Evolutionary conservation across 2,113 vertebrate species (phyloP).

Genomic region (Saguinus imperator): DNA sequence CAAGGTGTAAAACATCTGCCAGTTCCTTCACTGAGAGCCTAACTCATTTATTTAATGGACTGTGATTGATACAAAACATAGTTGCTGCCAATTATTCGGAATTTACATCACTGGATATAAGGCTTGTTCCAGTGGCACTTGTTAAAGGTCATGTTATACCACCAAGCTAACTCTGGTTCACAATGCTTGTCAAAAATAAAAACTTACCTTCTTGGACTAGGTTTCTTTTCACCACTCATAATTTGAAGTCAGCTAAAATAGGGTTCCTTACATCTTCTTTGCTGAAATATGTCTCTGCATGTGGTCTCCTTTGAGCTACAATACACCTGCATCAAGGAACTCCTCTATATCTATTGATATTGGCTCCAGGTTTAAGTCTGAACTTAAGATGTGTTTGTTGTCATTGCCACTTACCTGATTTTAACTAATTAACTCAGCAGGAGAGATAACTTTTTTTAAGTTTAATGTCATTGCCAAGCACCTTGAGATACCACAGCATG

Average conservation of each 20-base stretch:
- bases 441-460: constrained; percentile 68
- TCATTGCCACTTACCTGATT: constrained; percentile 63
- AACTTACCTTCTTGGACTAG: neutral
- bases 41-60: constrained; percentile 81
- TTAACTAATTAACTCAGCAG: constrained; percentile 77
- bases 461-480: constrained; percentile 70
- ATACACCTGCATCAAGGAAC: constrained; percentile 53
- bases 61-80: constrained; percentile 78
- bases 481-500: constrained; percentile 72
- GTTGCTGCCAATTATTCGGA: constrained; percentile 63
- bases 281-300: constrained; percentile 37
- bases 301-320: constrained; percentile 44
- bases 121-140: constrained; percentile 10
- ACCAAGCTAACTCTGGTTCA: constrained; percentile 32
- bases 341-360: constrained; percentile 38
- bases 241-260: constrained; percentile 49
- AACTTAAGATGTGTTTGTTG: constrained; percentile 70
- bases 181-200: neutral
- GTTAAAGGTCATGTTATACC: constrained; percentile 28
- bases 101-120: neutral
- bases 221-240: neutral
- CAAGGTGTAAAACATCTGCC: constrained; percentile 50
- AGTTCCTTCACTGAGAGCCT: constrained; percentile 70
- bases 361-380: constrained; percentile 47
- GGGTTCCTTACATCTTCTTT: neutral